Evolutionary conservation across 2,797 vertebrate species (phyloP), one percentile per base, ranked within the genome.

Genomic region (Holocentrus rufus): DNA sequence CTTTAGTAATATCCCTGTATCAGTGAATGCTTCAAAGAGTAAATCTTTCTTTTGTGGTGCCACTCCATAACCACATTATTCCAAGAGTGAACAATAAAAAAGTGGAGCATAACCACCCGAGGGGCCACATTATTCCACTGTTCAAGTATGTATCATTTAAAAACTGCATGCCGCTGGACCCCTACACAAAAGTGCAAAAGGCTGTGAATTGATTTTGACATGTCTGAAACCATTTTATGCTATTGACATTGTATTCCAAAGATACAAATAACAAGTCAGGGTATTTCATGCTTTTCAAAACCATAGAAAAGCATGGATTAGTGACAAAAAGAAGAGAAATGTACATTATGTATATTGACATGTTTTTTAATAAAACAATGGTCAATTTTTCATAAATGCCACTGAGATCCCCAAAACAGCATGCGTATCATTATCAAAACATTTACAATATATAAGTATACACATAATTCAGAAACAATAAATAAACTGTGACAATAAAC

Each of bases 401-500:
- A 91, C 86, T 66, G 84, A 88, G 87, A 90, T 82, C 84, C 84
- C 85, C 85, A 88, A 93, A 95, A 94, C 93, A 94, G 95, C 95
- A 95, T 95, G 95, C 95, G 88, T 92, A 93, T 93, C 90, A 87
- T 95, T 95, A 95, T 93, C 93, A 95, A 96, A 96, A 95, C 92
- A 87, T 93, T 93, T 94, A 90, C 90, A 90, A 87, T 90, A 90
- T 89, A 91, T 93, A 93, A 90, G 93, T 95, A 91, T 95, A 93
- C 95, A 95, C 87, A 84, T 86, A 92, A 90, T 87, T 91, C 85
- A 83, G 73, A 90, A 94, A 91, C 90, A 91, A 95, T 96, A 96
- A 96, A 97, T 96, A 95, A 98, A 97, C 94, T 92, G 94, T 90
- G 90, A 96, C 94, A 81, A 90, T 94, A 93, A 92, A 93, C 84